Conservation (phyloP, 2,113 vertebrate genomes). For the Passer domesticus region DNA sequence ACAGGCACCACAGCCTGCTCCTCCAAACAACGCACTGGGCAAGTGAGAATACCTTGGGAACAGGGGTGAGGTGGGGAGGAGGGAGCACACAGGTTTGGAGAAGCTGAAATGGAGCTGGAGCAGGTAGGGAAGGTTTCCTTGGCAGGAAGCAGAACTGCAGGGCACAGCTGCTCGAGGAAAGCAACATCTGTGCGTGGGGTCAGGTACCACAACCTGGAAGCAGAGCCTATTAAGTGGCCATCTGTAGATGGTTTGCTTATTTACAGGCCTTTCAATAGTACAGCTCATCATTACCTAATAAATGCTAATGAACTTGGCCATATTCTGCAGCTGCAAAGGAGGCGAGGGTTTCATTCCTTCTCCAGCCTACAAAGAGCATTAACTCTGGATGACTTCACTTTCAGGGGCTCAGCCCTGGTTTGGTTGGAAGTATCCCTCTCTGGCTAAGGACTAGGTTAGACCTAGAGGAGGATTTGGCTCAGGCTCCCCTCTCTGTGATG, state of each 20-base stretch:
- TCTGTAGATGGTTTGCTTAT: conserved; percentile 34
- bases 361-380: neutral
- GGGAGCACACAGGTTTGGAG: neutral
- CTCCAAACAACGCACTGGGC: conserved; percentile 18
- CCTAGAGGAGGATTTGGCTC: neutral
- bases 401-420: neutral
- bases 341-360: neutral
- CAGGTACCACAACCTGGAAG: neutral
- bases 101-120: neutral
- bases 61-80: neutral
- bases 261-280: neutral
- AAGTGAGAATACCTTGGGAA: conserved; percentile 8
- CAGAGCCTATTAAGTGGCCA: conserved; percentile 40
- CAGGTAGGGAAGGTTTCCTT: neutral
- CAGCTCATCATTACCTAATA: conserved; percentile 39
- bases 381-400: neutral
- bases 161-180: neutral
- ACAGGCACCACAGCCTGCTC: conserved; percentile 63
- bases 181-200: conserved; percentile 14
- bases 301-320: neutral
- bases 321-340: neutral
- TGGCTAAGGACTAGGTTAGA: neutral
- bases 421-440: neutral
- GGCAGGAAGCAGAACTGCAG: neutral
- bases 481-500: neutral